A percentile compares a stretch with the other conserved stretches of the same genome.
Evolutionary conservation across 2,113 vertebrate genomes (phyloP).

Genomic region (Plecotus auritus): DNA sequence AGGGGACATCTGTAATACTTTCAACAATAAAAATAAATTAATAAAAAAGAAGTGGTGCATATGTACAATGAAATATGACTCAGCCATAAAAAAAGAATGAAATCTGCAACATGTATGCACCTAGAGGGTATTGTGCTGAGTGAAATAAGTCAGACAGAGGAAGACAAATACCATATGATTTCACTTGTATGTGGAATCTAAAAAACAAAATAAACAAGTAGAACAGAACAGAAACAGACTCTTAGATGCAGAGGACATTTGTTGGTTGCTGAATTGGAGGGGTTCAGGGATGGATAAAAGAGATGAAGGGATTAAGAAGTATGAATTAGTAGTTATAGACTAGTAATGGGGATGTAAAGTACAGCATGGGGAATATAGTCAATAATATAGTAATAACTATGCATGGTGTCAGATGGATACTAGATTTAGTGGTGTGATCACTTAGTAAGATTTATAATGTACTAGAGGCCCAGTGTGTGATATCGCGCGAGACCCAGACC

Average conservation of each 20-base stretch:
- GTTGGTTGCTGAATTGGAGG: neutral
- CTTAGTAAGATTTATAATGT: neutral
- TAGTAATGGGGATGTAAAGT: neutral
- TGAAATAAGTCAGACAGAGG: neutral
- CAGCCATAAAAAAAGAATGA: neutral
- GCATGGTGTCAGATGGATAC: too few species aligned
- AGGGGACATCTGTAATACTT: too few species aligned
- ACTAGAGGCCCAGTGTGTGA: too few species aligned
- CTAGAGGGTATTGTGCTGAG: neutral
- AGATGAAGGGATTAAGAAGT: neutral
- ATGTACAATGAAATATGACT: neutral
- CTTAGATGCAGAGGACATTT: neutral
- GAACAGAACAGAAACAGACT: neutral
- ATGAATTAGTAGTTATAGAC: neutral
- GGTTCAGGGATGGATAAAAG: neutral
- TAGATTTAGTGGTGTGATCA: neutral
- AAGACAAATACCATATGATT: neutral
- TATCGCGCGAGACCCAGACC: too few species aligned
- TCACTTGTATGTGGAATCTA: neutral
- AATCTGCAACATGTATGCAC: neutral
- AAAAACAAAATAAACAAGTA: neutral
- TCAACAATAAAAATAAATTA: too few species aligned
- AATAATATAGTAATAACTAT: neutral
- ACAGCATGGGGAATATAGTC: neutral
- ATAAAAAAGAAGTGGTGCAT: neutral